These are phyloP conservation scores for Brachionus rubens DNA, from an alignment of 1,140 invertebrate species.

Conservation along the genomic window DNA sequence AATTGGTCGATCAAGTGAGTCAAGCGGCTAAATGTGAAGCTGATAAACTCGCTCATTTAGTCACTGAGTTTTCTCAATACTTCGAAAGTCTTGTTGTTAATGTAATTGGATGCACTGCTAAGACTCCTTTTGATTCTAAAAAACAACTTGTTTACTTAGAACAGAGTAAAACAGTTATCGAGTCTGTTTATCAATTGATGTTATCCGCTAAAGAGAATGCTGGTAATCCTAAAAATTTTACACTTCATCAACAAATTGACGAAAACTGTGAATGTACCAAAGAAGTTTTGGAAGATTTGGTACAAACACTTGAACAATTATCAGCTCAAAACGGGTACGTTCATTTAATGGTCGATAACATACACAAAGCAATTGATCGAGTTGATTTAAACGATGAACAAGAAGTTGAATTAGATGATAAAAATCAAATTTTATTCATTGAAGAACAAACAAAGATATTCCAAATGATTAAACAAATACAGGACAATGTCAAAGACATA, in stretches of 20 bases:
- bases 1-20: constrained; percentile 74
- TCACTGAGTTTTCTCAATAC: constrained; percentile 75
- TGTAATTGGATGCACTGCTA: constrained; percentile 76
- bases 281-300: constrained; percentile 76
- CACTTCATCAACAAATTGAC: constrained; percentile 76
- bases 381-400: constrained; percentile 66
- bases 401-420: constrained; percentile 66
- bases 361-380: constrained; percentile 77
- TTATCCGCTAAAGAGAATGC: constrained; percentile 80
- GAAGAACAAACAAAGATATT: constrained; percentile 98
- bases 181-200: constrained; percentile 79
- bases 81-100: constrained; percentile 78
- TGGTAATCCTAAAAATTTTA: constrained; percentile 77
- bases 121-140: constrained; percentile 76
- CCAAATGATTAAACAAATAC: constrained; percentile 83
- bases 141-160: constrained; percentile 83
- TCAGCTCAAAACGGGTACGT: constrained; percentile 75
- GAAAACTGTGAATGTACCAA: constrained; percentile 74
- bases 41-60: constrained; percentile 82
- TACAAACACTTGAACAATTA: constrained; percentile 75
- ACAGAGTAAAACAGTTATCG: constrained; percentile 87
- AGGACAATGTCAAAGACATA: constrained; percentile 78
- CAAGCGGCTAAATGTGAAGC: constrained; percentile 81
- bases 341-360: constrained; percentile 79
- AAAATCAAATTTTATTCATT: constrained; percentile 69